Base-by-base conservation (phyloP, 2,797 vertebrate species). In the Adrianichthys oophorus region DNA sequence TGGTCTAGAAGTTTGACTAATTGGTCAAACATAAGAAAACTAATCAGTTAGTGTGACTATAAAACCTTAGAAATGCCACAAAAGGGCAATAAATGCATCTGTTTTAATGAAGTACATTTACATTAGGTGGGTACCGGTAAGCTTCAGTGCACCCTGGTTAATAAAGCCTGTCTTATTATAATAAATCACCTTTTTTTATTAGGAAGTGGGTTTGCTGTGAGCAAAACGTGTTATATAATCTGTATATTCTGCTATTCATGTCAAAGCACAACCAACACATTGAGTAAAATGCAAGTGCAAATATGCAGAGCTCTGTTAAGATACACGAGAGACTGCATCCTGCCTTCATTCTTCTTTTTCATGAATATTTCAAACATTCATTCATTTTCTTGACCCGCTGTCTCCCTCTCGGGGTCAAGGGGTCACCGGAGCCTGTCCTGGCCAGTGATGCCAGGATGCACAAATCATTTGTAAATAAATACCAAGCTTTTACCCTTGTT, bases 41-140 rank as follows among this genome's bases (percentile, higher is more conserved):
- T 71, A 43, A 66, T 57, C 15, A 40, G 16, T 32, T 44, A 41
- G 47, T 56, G 13, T 42, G 45, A 54, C 49, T 14, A 16, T 63
- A 19, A 49, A 23, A 23, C 16, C 23, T 41, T 4, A 50, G 24
- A 55, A 54, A 57, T 45, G 56, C 42, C 48, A 52, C n/a, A 43
- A 62, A 62, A 37, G 23, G 17, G 19, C 32, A 19, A 37, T 57
- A 15, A 5, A 18, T 43, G 16, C 54, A 29, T 69, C 74, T 73
- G 14, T 12, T 60, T 59, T 74, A 65, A 72, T 53, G 2, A 67
- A 71, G 53, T 56, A 18, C 6, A 49, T 51, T 56, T n/a, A 44
- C 12, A 29, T 12, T 50, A 15, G 26, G 47, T 18, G 50, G 58
- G 53, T 29, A 26, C 5, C 52, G 58, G 24, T 16, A 50, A 47